Evolutionary conservation across 2,113 vertebrate species (phyloP).

Genomic region (Climacteris rufus): DNA sequence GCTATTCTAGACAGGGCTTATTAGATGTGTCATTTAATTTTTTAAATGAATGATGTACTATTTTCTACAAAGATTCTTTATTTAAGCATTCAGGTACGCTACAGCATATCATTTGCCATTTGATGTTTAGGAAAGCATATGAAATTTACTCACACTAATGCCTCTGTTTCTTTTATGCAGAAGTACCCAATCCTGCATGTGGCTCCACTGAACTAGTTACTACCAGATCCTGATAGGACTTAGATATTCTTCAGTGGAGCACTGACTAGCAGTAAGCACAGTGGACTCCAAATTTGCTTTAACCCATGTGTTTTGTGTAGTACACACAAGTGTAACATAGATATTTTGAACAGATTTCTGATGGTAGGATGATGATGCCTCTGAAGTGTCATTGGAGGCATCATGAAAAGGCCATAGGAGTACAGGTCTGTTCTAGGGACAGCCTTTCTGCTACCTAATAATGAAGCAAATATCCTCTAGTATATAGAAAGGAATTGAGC

Average conservation of each 20-base stretch:
- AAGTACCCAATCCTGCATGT: not conserved
- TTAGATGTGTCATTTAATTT: not conserved
- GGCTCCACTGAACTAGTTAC: not conserved
- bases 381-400: not conserved
- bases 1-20: not conserved
- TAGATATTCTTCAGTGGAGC: not conserved
- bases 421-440: not conserved
- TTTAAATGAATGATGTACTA: conserved; percentile 12
- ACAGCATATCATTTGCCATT: not conserved
- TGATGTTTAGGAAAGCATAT: not conserved
- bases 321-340: not conserved
- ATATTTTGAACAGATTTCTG: not conserved
- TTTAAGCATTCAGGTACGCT: conserved; percentile 6
- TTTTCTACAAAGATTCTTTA: not conserved
- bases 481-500: not conserved
- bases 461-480: not conserved
- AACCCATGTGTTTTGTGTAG: not conserved
- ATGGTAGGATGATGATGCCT: not conserved
- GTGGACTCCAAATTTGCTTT: not conserved
- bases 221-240: not conserved
- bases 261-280: not conserved
- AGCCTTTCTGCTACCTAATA: not conserved
- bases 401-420: not conserved
- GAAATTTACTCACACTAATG: not conserved
- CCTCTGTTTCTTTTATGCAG: not conserved